Base-by-base conservation (phyloP, 2,888 invertebrate genomes). In the Aplocera efformata region DNA sequence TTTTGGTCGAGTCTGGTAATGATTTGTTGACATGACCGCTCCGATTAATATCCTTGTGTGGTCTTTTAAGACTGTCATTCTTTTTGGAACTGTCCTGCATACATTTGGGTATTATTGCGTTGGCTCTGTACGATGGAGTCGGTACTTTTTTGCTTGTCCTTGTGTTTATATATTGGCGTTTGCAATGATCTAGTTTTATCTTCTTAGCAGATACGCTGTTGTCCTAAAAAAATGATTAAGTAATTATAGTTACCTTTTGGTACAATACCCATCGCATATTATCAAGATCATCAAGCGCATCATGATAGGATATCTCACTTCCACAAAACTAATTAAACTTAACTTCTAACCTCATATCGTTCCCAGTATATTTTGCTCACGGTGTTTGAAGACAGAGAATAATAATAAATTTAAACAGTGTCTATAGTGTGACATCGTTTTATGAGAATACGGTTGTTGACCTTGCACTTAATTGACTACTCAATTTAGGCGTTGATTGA, bases 51-150 rank as follows among this genome's bases (percentile, higher is more conserved):
- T 47, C 57, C 17, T 59, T 60, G 32, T 58, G 57, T 27, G 58
- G 31, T 41, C 63, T 60, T 57, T 72, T 75, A 11, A 67, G 63
- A 13, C 22, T 63, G 24, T 44, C 38, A 22, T 42, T 48, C 27
- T 54, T 53, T 35, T 41, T 48, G 45, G 31, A 44, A 45, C 46
- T 60, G 55, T 56, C 58, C 42, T 63, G 58, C 60, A 72, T 64
- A 7, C 53, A 56, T 38, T 67, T 68, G 1, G 72, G 71, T 40
- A 69, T 57, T 7, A 79, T 58, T 6, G 75, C 67, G 27, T 66
- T 73, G 0, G 70, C 72, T 58, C 74, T 67, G 41, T 73, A 69
- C 0, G 63, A 53, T 1, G 79, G 79, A 6, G 62, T 69, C 0
- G 69, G 55, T 0, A 64, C 52, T 47, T 66, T 73, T 49, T 63